A percentile compares a stretch with the other conserved stretches of the same genome.
These are phyloP conservation scores for Toxotes jaculatrix DNA, from an alignment of 2,113 vertebrate species.

Conservation along the genomic window DNA sequence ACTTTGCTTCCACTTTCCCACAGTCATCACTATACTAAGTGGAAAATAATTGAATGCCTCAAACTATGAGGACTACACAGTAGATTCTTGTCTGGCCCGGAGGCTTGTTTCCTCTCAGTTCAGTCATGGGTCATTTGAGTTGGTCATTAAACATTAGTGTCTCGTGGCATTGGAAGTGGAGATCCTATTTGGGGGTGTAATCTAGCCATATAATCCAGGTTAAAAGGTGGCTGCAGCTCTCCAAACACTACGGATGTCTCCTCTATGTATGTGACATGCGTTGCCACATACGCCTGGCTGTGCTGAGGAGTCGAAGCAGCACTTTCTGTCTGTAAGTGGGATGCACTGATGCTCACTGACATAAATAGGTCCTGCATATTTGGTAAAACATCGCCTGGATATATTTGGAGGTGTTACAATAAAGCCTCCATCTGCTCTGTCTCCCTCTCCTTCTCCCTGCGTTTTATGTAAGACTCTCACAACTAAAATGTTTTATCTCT, in stretches of 20 bases:
- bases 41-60: conserved; percentile 47
- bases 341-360: conserved; percentile 83
- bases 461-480: conserved; percentile 51
- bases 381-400: conserved; percentile 79
- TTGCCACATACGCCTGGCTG: conserved; percentile 28
- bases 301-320: conserved; percentile 61
- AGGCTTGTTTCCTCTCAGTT: conserved; percentile 31
- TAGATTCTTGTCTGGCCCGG: conserved; percentile 19
- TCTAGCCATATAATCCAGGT: conserved; percentile 50
- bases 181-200: conserved; percentile 43
- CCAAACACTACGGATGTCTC: conserved; percentile 20
- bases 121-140: conserved; percentile 52
- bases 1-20: conserved; percentile 34
- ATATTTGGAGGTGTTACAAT: conserved; percentile 80
- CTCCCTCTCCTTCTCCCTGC: conserved; percentile 35
- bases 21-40: conserved; percentile 39
- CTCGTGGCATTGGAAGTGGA: conserved; percentile 37
- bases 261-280: conserved; percentile 21
- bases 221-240: conserved; percentile 47
- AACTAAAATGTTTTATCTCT: conserved; percentile 42
- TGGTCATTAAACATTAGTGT: conserved; percentile 51
- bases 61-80: conserved; percentile 30
- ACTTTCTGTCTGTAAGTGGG: conserved; percentile 73
- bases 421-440: conserved; percentile 68
- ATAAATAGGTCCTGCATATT: conserved; percentile 85